A percentile compares a stretch with the other conserved stretches of the same genome.
These are phyloP conservation scores for Protaetia brevitarsis DNA, from an alignment of 1,140 invertebrate genomes.

Conservation along the genomic window DNA sequence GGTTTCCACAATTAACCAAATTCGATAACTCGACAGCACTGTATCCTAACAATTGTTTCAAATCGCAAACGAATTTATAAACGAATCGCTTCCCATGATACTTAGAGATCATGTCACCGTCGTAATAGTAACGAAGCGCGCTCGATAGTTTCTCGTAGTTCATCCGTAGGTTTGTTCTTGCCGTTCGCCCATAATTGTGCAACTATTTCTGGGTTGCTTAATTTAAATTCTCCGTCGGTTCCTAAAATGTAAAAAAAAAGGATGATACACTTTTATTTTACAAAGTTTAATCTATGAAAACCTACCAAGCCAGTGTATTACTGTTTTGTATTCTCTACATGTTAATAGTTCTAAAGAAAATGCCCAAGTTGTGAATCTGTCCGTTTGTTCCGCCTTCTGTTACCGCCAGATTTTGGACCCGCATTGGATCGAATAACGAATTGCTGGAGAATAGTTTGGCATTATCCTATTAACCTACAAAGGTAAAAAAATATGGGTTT, in stretches of 20 bases:
- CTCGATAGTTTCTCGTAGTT: constrained; percentile 92
- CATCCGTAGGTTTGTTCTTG: constrained; percentile 91
- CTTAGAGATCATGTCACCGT: constrained; percentile 88
- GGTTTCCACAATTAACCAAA: constrained; percentile 56
- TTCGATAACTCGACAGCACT: constrained; percentile 74
- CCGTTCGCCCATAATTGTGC: constrained; percentile 83
- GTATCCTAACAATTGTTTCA: constrained; percentile 79
- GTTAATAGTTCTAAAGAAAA: constrained; percentile 86
- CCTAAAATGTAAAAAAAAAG: constrained; percentile 44
- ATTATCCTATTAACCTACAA: constrained; percentile 28
- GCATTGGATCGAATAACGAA: constrained; percentile 2
- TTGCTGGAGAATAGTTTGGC: constrained; percentile 8
- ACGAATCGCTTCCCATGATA: constrained; percentile 86
- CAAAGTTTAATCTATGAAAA: constrained; percentile 24
- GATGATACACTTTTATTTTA: not conserved
- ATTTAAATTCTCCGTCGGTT: constrained; percentile 79
- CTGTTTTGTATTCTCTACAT: constrained; percentile 67
- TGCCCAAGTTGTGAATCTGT: constrained; percentile 88
- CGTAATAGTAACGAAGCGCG: constrained; percentile 86
- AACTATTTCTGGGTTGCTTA: constrained; percentile 80
- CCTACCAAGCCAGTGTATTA: constrained; percentile 79
- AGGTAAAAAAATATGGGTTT: too few species aligned
- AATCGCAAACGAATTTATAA: constrained; percentile 88
- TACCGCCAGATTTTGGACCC: constrained; percentile 43
- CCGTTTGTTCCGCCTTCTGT: constrained; percentile 67